Evolutionary conservation across 2,888 invertebrate species (phyloP), one percentile per base, ranked within the genome.

Genomic region (Drosophila heteroneura): DNA sequence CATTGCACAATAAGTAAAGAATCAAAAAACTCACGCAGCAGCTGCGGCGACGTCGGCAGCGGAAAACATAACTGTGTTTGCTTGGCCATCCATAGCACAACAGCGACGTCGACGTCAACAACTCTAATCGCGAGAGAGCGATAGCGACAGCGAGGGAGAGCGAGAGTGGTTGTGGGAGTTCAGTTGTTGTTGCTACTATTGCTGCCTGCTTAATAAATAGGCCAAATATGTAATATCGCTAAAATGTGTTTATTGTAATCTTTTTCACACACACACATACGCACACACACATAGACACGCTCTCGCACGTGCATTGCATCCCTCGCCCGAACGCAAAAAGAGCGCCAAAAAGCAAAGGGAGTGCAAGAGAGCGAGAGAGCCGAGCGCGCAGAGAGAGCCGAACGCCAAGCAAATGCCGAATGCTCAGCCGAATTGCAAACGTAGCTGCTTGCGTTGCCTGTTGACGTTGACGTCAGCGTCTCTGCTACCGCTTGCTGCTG

Each of bases 1-100:
- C 90, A 90, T 90, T 90, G 91, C 91, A 86, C 91, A 86, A 86
- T 83, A 81, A 85, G 85, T 65, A 83, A 90, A 90, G 89, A 86
- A 89, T 86, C 85, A 79, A 82, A 76, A 79, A 71, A 75, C 57
- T 67, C 77, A 77, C 79, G 71, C 63, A 72, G 61, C 67, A 72
- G 61, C 67, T 62, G 49, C 65, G 61, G 44, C 64, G 41, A 49
- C 35, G 58, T 41, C 59, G 53, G 54, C 69, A 75, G 74, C 74
- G 74, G 59, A 72, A 83, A 82, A 86, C 89, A 88, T 85, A 85
- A 85, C 85, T 85, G 87, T 87, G 85, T 85, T 85, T 87, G 85
- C 83, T 82, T 80, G 87, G 61, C 87, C 85, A 85, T 75, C 82
- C 86, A 86, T 82, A 80, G 77, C 86, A 72, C 66, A 57, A 6